Evolutionary conservation across 2,113 vertebrate species (phyloP), one percentile per base, ranked within the genome.

Genomic region (Lampris incognitus): DNA sequence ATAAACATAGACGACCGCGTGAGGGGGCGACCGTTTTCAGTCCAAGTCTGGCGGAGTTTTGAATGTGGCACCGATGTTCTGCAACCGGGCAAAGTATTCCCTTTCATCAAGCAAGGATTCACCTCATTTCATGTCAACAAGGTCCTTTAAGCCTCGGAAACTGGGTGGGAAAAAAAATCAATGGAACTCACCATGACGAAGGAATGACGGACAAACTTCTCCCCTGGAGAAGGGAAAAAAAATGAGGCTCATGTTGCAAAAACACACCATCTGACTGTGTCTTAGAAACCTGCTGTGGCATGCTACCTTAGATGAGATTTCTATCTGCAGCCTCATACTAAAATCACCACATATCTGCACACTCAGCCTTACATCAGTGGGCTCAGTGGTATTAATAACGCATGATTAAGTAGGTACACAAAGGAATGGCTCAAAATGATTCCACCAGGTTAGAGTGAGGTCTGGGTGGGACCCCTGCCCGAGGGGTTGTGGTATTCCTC

Each of bases 61-160:
- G 46, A 81, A 84, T 73, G 85, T 39, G 5, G 63, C 74, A 80
- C 55, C 41, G 42, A 3, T 84, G 75, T 85, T 88, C 69, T 69
- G 54, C 59, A 66, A 80, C 72, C 65, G 71, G 71, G 69, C 79
- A 37, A 86, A 85, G 78, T 85, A 87, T 88, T 89, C 78, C 64
- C 74, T 90, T 91, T 90, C 83, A 89, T 89, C 79, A 64, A 8
- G 65, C 51, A 66, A 83, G 89, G 89, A 91, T 92, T 89, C 82
- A 90, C 90, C 80, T 83, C 79, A 85, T 90, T 93, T 84, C 67
- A 80, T 54, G 66, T 89, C 88, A 91, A 87, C 79, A 48, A 88
- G 87, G 78, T 79, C 65, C 81, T 91, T 86, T 76, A 83, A 85
- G 85, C 68, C 24, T 75, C 6, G 36, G 68, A 87, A 91, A 82